Base-by-base conservation (phyloP, 1,140 invertebrate species). In the Ephestia elutella region DNA sequence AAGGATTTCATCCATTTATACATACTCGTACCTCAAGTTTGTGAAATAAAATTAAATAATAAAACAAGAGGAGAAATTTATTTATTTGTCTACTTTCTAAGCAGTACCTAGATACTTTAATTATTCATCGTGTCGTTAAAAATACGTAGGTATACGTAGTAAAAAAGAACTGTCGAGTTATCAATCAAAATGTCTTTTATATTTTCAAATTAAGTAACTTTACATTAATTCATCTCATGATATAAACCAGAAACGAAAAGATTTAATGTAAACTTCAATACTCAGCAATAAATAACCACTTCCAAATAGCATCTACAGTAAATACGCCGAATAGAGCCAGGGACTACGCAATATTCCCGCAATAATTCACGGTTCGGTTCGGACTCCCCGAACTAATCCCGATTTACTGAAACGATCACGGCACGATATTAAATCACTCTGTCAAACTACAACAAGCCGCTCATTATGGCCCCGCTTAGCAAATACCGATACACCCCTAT, bases 371-470 rank as follows among this genome's bases (percentile, higher is more conserved):
- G 64, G 49, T 62, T 67, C 70, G 64, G 49, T 62, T 67, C 59
- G 59, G 65, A 60, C 68, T 75, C 73, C 69, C 71, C 65, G 35
- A 66, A 71, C 73, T 76, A 84, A 84, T 79, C 74, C 71, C 75
- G 72, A 81, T 80, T 78, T 78, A 82, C 65, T 80, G 77, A 78
- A 82, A 80, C 82, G 75, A 82, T 80, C 78, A 74, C 71, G 66
- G 51, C 57, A 59, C 71, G 68, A 78, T 80, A 79, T 80, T 87
- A 84, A 85, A 85, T 87, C 82, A 80, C 79, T 80, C 71, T 78
- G 82, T 87, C 79, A 85, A 80, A 82, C 78, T 81, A 75, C 74
- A 75, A 80, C 80, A 75, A 80, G 73, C 76, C 70, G 68, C 73
- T 79, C 75, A 85, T 86, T 86, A 82, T 77, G 64, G 61, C 65